Base-by-base conservation (phyloP, 2,797 vertebrate genomes). In the Anolis apletophallus region DNA sequence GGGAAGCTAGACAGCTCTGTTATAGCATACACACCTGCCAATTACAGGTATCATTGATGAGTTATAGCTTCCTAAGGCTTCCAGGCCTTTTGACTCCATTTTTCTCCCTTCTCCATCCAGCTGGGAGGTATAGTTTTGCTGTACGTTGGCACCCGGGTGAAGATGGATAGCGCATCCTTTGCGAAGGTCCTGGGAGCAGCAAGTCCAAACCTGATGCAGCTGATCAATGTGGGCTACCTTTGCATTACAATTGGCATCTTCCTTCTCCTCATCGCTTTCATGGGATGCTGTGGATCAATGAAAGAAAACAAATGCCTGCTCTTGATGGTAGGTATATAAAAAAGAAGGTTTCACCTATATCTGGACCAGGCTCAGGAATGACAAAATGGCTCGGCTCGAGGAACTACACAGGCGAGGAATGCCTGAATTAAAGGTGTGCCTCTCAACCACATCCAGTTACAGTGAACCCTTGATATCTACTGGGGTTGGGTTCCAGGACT, bases 131-230 rank as follows among this genome's bases (percentile, higher is more conserved):
- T 69, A 1, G 95, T 91, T 81, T 92, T 98, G 88, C 91, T 98
- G 84, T 97, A 95, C 0, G 94, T 98, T 1, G 97, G 97, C 17
- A 96, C 97, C 93, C 98, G 97, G 97, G 96, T 98, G 84, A 97
- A 98, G 88, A 96, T 97, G 89, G 97, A 97, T 91, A 97, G 95
- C 3, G 86, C 94, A 36, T 97, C 97, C n/a, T 81, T 98, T 88
- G 32, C 96, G 52, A 74, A 61, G 17, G 76, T 97, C 82, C 91
- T 98, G 1, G 94, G 93, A 32, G 85, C 93, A 1, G 93, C 88
- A 0, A 94, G 96, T 0, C 0, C 85, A 0, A 88, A 96, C 78
- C 91, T 98, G 40, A 89, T 75, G 32, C 96, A 97, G 92, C 77
- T 97, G 52, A 93, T 97, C 19, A 96, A 97, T 0, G 96, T 97